These are phyloP conservation scores for Cryptus viduatorius DNA, from an alignment of 2,888 invertebrate species.

Conservation along the genomic window DNA sequence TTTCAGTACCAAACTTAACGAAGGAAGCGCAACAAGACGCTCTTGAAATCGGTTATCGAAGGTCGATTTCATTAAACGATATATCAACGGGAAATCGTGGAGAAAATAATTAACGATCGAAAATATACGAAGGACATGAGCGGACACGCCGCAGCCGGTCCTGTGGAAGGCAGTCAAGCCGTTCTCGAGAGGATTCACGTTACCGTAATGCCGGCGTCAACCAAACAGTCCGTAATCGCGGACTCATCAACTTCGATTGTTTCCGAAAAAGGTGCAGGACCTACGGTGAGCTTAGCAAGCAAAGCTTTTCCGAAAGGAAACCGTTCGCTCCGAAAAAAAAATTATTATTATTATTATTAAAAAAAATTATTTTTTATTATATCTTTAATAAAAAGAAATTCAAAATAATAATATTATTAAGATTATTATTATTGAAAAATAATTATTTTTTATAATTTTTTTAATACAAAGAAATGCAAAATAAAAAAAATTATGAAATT, in stretches of 20 bases:
- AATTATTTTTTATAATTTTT: too few relatives aligned
- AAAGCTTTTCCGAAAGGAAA: constrained; percentile 45
- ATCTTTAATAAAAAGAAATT: too few relatives aligned
- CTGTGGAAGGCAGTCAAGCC: constrained; percentile 72
- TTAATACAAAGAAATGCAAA: too few relatives aligned
- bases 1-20: constrained; percentile 2
- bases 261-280: constrained; percentile 64
- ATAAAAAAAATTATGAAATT: too few relatives aligned
- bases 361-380: too few relatives aligned
- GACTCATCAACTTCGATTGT: constrained; percentile 32
- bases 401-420: too few relatives aligned
- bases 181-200: constrained; percentile 73
- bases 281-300: constrained; percentile 64
- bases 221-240: constrained; percentile 62
- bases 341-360: too few relatives aligned
- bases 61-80: neutral
- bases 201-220: constrained; percentile 70
- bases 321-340: neutral
- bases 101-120: neutral
- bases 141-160: constrained; percentile 72
- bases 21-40: constrained; percentile 1
- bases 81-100: constrained; percentile 10
- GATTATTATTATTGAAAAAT: too few relatives aligned
- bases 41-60: neutral
- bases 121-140: constrained; percentile 72